Evolutionary conservation across 1,140 invertebrate genomes (phyloP).

Genomic region (Leptinotarsa lineolata): DNA sequence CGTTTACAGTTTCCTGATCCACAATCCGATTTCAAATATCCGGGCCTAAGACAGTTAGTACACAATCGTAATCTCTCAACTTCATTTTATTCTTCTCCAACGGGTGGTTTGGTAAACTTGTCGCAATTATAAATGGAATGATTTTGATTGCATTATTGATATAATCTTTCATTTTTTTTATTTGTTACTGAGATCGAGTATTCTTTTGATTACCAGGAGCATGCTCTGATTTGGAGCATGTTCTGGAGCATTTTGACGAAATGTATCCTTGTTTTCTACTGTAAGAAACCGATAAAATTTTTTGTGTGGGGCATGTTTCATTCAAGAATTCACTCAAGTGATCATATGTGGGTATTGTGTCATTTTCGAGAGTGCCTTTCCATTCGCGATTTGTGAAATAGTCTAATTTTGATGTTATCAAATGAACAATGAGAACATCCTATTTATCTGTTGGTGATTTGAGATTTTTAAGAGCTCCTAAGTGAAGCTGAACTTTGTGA

Average conservation of each 20-base stretch:
- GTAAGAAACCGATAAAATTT: not conserved
- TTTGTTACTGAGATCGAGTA: not conserved
- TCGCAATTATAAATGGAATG: conserved; percentile 26
- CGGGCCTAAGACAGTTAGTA: conserved; percentile 23
- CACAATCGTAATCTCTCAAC: conserved; percentile 14
- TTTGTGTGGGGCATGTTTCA: conserved; percentile 5
- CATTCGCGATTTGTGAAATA: conserved; percentile 12
- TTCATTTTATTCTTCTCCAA: not conserved
- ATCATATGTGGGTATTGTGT: too few relatives aligned
- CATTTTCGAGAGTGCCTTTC: too few relatives aligned
- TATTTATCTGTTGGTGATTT: too few relatives aligned
- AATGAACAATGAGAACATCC: not conserved
- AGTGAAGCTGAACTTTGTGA: too few relatives aligned
- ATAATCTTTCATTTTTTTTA: not conserved
- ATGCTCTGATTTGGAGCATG: not conserved
- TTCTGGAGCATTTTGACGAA: not conserved
- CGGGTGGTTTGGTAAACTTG: conserved; percentile 6
- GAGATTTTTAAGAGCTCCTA: too few relatives aligned
- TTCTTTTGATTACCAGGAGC: not conserved
- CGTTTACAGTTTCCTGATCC: not conserved
- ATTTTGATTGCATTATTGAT: conserved; percentile 15
- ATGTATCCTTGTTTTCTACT: not conserved
- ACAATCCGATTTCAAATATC: conserved; percentile 22
- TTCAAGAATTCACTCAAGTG: conserved; percentile 10
- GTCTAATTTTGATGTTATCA: conserved; percentile 27